Conservation (phyloP, 2,113 vertebrate species). For the Urocitellus parryii region DNA sequence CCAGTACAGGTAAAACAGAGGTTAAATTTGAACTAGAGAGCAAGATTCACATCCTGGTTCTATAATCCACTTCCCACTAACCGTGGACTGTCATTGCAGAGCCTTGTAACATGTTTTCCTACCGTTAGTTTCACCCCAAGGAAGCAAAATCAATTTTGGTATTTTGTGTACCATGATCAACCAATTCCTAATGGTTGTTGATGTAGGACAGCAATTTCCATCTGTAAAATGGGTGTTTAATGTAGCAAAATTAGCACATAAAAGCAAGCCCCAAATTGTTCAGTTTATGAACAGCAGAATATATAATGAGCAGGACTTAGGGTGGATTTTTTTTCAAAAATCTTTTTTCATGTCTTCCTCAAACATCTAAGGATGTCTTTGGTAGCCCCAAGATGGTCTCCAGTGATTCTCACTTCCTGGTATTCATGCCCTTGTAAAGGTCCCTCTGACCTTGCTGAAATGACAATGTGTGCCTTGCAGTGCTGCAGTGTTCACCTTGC, state of each 20-base stretch:
- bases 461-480: neutral
- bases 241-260: neutral
- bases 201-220: neutral
- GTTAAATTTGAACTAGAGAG: neutral
- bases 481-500: neutral
- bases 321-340: neutral
- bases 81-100: neutral
- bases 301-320: neutral
- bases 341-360: neutral
- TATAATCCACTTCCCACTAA: neutral
- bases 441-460: neutral
- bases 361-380: neutral
- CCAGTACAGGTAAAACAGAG: neutral
- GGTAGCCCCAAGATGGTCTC: neutral
- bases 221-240: slow-evolving; percentile 18
- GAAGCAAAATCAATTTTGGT: neutral
- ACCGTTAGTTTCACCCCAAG: neutral
- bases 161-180: neutral
- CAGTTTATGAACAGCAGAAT: neutral
- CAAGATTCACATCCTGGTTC: neutral
- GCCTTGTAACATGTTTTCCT: neutral
- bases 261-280: slow-evolving; percentile 9
- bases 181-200: neutral
- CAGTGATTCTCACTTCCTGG: neutral
- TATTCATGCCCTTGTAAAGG: neutral